These are phyloP conservation scores for Gymnocephalus cernua DNA, from an alignment of 2,113 vertebrate species.

Conservation along the genomic window DNA sequence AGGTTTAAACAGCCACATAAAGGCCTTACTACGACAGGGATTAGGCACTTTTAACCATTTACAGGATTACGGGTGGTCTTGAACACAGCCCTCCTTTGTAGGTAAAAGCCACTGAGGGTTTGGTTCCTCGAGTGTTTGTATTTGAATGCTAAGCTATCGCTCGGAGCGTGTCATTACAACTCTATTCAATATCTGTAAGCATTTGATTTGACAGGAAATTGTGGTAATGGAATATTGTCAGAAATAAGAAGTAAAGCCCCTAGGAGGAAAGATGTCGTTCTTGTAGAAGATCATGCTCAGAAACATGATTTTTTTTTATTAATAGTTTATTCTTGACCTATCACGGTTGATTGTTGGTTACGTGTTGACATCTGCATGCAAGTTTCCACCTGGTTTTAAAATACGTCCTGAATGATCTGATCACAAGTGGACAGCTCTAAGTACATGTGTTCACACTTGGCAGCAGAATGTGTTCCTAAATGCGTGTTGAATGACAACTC, in stretches of 20 bases:
- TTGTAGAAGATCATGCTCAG: background rate
- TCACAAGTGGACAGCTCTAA: no score
- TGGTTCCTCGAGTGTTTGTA: slow-evolving; percentile 3
- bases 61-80: slow-evolving; percentile 45
- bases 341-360: background rate
- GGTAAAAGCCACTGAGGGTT: slow-evolving; percentile 35
- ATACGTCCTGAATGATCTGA: no score
- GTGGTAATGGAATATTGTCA: slow-evolving; percentile 12
- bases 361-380: background rate
- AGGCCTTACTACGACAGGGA: slow-evolving; percentile 46
- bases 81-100: slow-evolving; percentile 24
- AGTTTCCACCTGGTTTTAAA: no score
- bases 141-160: slow-evolving; percentile 45
- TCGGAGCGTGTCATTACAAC: slow-evolving; percentile 30
- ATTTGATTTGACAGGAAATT: background rate
- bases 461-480: no score
- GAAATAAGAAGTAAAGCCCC: background rate
- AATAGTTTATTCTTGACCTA: background rate
- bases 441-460: no score
- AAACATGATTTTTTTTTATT: background rate
- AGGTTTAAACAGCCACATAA: slow-evolving; percentile 53
- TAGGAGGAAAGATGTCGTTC: slow-evolving; percentile 5
- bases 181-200: slow-evolving; percentile 10
- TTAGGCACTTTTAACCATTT: slow-evolving; percentile 60
- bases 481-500: no score